Base-by-base conservation (phyloP, 2,888 invertebrate species). In the Steinernema carpocapsae region DNA sequence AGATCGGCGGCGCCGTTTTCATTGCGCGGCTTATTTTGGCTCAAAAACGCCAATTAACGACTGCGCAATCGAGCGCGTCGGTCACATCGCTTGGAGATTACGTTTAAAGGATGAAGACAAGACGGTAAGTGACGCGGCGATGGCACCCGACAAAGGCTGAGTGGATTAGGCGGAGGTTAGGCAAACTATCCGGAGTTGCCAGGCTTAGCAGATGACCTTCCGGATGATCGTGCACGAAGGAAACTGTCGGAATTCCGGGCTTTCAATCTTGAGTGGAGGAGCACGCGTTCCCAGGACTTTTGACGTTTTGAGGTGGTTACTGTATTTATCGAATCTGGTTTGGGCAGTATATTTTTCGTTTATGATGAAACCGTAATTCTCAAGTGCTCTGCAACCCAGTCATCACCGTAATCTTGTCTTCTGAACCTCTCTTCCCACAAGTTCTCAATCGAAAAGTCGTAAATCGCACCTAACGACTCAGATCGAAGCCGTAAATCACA, bases 141-240 rank as follows among this genome's bases (percentile, higher is more conserved):
- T 64, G 64, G 32, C 64, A 64, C 32, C 64, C 64, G 64, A 64
- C 64, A 64, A 64, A 64, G 64, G 64, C 64, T 64, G 64, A 64
- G 64, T 64, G 64, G 64, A 64, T 64, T 64, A 64, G 64, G 17
- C 26, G 64, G 37, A 64, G 64, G 64, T 64, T 64, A 64, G 64
- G 64, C 64, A 64, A 64, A 64, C 64, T 56, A 56, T 56, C 22
- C 17, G 56, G 64, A 29, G 32, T 48, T 48, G 17, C 3, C n/a
- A 48, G 48, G 37, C 48, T 12, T 26, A 26, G 64, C 64, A 29
- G 64, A 64, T 64, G 64, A 64, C 64, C 64, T 64, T 64, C 64
- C 64, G 64, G 64, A 64, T 64, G 32, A 64, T 17, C 64, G 24
- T 1, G 22, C 48, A 10, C 48, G 19, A 32, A 64, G 64, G 64